Percentiles rank a stretch among this genome's conserved stretches.
Conservation (phyloP, 2,113 vertebrate genomes). For the Ardeotis arabs region DNA sequence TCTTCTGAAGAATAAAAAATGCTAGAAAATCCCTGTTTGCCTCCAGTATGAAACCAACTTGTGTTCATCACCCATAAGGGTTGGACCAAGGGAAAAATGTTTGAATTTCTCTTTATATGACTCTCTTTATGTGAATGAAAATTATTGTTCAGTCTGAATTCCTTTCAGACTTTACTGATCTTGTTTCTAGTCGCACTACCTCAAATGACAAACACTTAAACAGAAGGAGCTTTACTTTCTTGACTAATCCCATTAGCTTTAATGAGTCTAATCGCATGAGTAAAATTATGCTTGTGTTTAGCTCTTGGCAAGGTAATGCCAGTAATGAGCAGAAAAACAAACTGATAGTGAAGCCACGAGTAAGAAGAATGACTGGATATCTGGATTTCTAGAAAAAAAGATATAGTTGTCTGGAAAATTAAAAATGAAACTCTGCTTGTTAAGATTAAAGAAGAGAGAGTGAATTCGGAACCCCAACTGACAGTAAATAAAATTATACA, state of each 20-base stretch:
- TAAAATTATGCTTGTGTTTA: constrained; percentile 48
- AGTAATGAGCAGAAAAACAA: constrained; percentile 47
- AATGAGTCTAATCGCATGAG: constrained; percentile 25
- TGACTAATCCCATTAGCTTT: constrained; percentile 55
- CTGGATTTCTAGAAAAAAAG: constrained; percentile 12
- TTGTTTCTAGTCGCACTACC: neutral
- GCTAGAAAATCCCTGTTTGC: neutral
- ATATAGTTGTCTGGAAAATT: neutral
- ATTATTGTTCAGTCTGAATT: neutral
- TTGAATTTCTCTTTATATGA: neutral
- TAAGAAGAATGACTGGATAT: neutral
- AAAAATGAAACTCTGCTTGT: neutral
- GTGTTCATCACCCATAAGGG: neutral
- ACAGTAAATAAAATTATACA: neutral
- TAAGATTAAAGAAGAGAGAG: neutral
- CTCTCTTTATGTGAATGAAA: neutral
- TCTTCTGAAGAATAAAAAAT: neutral
- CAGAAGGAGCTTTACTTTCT: constrained; percentile 54
- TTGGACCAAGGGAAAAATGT: neutral
- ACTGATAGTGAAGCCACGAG: constrained; percentile 17
- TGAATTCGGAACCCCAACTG: neutral
- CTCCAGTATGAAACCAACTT: neutral
- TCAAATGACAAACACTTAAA: constrained; percentile 10
- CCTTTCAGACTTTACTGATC: constrained; percentile 4
- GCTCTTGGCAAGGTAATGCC: constrained; percentile 43